These are phyloP conservation scores for Eurosta solidaginis DNA, from an alignment of 1,140 invertebrate genomes.

Conservation along the genomic window DNA sequence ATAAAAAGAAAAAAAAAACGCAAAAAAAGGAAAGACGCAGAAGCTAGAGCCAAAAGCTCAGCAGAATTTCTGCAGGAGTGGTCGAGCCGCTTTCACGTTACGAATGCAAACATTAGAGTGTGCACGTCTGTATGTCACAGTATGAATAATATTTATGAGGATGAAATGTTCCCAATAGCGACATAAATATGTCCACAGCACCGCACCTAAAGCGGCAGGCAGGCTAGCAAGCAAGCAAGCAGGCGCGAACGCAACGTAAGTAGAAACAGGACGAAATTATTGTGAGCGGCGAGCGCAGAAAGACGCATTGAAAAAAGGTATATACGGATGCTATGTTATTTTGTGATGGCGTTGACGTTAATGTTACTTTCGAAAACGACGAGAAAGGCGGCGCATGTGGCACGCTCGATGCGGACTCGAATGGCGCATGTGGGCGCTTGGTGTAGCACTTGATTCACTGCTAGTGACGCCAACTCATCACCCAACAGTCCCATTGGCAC, in stretches of 20 bases:
- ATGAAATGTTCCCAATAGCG: constrained; percentile 59
- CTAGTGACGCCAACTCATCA: constrained; percentile 16
- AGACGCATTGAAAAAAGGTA: background rate
- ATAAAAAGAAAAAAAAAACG: background rate
- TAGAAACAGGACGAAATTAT: too few species aligned
- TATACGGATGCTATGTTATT: background rate
- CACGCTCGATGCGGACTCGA: too few species aligned
- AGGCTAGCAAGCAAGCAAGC: background rate
- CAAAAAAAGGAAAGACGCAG: background rate
- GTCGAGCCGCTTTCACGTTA: background rate
- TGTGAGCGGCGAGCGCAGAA: background rate
- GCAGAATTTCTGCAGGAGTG: constrained; percentile 9
- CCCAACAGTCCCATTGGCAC: background rate
- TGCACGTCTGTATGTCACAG: background rate
- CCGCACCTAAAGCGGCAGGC: background rate
- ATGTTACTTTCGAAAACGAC: background rate
- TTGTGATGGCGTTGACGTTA: background rate
- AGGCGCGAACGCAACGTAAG: too few species aligned
- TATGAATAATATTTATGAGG: constrained; percentile 60
- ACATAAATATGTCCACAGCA: constrained; percentile 59
- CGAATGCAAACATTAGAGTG: background rate
- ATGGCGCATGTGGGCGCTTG: background rate
- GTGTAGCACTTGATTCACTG: background rate
- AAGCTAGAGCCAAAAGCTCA: constrained; percentile 23
- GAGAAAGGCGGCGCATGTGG: background rate